Evolutionary conservation across 2,888 invertebrate genomes (phyloP), one percentile per base, ranked within the genome.

Genomic region (Eupelmus urozonus): DNA sequence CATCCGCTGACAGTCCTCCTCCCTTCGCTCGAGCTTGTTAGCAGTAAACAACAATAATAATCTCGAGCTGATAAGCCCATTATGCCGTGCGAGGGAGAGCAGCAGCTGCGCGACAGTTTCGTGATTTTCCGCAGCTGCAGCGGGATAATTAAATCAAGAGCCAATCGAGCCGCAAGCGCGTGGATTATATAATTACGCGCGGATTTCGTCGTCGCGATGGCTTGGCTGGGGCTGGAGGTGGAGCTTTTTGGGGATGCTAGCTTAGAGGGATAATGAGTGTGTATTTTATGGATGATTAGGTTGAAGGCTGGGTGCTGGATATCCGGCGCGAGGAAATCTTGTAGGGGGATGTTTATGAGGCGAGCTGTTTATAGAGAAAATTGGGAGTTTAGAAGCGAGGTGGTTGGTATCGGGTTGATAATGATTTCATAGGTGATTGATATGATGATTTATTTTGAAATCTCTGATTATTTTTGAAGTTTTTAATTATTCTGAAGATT

Each of bases 41-140:
- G 84, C 84, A 83, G 84, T 87, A 85, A 87, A 86, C 84, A 86
- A 85, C 83, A 87, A 85, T 86, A 86, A 86, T 87, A 87, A 87
- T 87, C 84, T 67, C 82, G n/a, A n/a, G 81, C 82, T 84, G 85
- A 85, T 87, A 87, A 87, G 83, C 82, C 84, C 82, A 84, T 87
- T 85, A 84, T 76, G 72, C 29, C 42, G 62, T 60, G 62, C 42
- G 23, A 77, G 82, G 80, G 76, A 62, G 25, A 2, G 70, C 78
- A 76, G 0, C 57, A 20, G 40, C 1, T 16, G 45, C 20, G 55
- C 53, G 66, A 74, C 73, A 63, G 63, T 73, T 65, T 57, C 63
- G 25, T 51, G 57, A 67, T 67, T 75, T 75, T 75, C 49, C 53
- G 40, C 9, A 5, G 51, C 45, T 18, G 27, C 0, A 78, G 79